Evolutionary conservation across 2,888 invertebrate genomes (phyloP).

Genomic region (Abrostola triplasia): DNA sequence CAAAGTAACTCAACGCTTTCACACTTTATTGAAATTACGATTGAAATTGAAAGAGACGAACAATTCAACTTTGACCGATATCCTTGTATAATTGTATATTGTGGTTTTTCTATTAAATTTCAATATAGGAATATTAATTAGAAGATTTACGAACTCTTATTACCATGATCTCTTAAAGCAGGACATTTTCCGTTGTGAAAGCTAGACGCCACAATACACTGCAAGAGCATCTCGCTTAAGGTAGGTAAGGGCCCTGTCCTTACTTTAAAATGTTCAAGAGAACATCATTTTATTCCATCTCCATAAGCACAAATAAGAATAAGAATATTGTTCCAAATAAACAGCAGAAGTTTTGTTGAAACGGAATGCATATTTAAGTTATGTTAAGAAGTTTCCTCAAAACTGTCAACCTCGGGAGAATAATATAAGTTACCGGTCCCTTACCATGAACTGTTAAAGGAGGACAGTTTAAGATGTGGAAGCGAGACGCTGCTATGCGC

Average conservation of each 20-base stretch:
- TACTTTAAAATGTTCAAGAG: constrained; percentile 5
- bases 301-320: neutral
- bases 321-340: constrained; percentile 32
- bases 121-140: neutral
- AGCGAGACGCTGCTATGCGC: no score
- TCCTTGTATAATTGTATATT: constrained; percentile 4
- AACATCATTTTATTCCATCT: constrained; percentile 1
- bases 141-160: neutral
- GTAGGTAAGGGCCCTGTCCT: no score
- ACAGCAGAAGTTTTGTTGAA: constrained; percentile 19
- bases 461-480: no score
- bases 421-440: constrained; percentile 32
- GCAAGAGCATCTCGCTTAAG: no score
- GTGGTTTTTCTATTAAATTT: neutral
- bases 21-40: constrained; percentile 26
- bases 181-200: no score
- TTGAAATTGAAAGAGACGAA: neutral
- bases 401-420: constrained; percentile 6
- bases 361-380: constrained; percentile 30
- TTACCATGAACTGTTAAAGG: no score
- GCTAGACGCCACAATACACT: no score
- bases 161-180: no score
- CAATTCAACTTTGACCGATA: constrained; percentile 8
- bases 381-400: constrained; percentile 16
- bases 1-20: neutral